These are phyloP conservation scores for Chelon auratus DNA, from an alignment of 2,797 vertebrate genomes.

Conservation along the genomic window DNA sequence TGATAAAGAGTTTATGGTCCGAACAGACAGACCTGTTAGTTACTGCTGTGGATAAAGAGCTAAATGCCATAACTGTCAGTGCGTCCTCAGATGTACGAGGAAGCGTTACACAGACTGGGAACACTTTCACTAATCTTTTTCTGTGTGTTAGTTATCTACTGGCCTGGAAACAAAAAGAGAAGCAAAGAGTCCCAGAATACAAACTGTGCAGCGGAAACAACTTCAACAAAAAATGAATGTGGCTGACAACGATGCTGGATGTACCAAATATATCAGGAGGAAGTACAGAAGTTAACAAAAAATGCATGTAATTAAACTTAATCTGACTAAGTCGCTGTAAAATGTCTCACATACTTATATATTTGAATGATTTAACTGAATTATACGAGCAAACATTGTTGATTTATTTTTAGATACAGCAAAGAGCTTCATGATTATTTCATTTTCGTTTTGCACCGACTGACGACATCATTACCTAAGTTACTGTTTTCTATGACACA, in stretches of 20 bases:
- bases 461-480: no score
- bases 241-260: background rate
- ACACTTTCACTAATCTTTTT: conserved; percentile 39
- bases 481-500: no score
- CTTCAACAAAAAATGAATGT: background rate
- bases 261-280: background rate
- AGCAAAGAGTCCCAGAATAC: background rate
- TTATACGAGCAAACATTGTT: no score
- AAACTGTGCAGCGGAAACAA: background rate
- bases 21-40: conserved; percentile 25
- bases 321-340: no score
- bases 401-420: no score
- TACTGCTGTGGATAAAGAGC: conserved; percentile 46
- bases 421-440: no score
- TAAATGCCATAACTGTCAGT: conserved; percentile 43
- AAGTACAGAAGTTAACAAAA: background rate
- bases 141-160: background rate
- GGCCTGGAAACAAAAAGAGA: background rate
- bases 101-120: conserved; percentile 34
- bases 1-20: conserved; percentile 72
- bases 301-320: no score
- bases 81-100: conserved; percentile 43
- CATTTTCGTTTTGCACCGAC: no score
- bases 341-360: no score
- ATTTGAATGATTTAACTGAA: no score